Evolutionary conservation across 2,113 vertebrate species (phyloP), one percentile per base, ranked within the genome.

Genomic region (Microcebus jonahi): DNA sequence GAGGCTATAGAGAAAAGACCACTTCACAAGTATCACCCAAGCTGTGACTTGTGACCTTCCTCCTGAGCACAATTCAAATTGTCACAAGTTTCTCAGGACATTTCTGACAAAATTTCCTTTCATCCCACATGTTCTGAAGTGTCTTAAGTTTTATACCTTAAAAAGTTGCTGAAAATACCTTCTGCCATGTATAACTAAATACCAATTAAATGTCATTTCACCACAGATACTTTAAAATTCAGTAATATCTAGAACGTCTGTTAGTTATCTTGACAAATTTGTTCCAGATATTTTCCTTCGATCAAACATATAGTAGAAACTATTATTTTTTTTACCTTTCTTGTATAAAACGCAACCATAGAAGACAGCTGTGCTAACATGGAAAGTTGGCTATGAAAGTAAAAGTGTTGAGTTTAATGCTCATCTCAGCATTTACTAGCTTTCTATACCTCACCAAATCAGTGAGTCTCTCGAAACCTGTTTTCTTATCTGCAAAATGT

Each of bases 61-160:
- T 90, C 25, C 79, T 87, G 79, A 97, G 83, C 55, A 92, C 68
- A 92, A 13, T 89, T 95, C 73, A 97, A 73, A 94, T 90, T 93
- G 88, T 83, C 90, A 80, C 18, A n/a, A 21, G 50, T 91, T 96
- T 93, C 81, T 94, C 68, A 57, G 0, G 75, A 96, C 23, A 67
- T 77, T 84, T 59, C 61, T 92, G 55, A 86, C 20, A 91, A 88
- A 17, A 59, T 42, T 76, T 91, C 57, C 73, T 88, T 93, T 95
- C 53, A 79, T 68, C 8, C 59, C 63, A 61, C 0, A 39, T 67
- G 55, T 67, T 82, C 55, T 61, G 14, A 94, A 53, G 76, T 34
- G 34, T 20, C 1, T 55, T 75, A 88, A 79, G 50, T 90, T 92
- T 88, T 25, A 77, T 5, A 68, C 18, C n/a, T 73, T 97, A 90